Conservation (phyloP, 2,113 vertebrate species). For the Oreochromis aureus region DNA sequence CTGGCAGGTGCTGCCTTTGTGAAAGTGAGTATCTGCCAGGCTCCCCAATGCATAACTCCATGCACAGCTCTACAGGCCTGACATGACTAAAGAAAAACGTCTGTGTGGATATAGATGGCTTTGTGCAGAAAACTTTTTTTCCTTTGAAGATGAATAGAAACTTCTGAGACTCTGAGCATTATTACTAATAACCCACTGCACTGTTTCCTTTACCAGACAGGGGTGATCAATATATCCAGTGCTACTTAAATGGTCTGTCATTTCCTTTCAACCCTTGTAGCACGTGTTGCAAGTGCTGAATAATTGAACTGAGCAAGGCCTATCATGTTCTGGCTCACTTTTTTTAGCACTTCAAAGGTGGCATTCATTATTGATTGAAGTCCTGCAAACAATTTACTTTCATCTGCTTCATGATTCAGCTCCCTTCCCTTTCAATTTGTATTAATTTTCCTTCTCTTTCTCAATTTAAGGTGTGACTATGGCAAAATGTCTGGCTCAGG, state of each 20-base stretch:
- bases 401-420: conserved; percentile 63
- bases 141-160: neutral
- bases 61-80: neutral
- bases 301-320: conserved; percentile 57
- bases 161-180: neutral
- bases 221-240: conserved; percentile 13
- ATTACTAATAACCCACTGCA: neutral
- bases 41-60: neutral
- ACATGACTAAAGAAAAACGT: neutral
- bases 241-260: conserved; percentile 6
- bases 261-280: conserved; percentile 50
- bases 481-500: neutral
- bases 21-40: neutral
- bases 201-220: neutral
- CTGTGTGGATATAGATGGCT: neutral
- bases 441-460: neutral
- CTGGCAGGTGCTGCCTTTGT: neutral
- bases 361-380: conserved; percentile 68
- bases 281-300: conserved; percentile 40
- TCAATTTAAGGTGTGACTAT: neutral
- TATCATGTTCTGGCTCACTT: conserved; percentile 67
- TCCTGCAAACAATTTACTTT: conserved; percentile 66
- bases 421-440: conserved; percentile 36
- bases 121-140: neutral
- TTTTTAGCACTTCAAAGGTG: conserved; percentile 63